Evolutionary conservation across 2,888 invertebrate species (phyloP).

Genomic region (Drosophila bunnanda): DNA sequence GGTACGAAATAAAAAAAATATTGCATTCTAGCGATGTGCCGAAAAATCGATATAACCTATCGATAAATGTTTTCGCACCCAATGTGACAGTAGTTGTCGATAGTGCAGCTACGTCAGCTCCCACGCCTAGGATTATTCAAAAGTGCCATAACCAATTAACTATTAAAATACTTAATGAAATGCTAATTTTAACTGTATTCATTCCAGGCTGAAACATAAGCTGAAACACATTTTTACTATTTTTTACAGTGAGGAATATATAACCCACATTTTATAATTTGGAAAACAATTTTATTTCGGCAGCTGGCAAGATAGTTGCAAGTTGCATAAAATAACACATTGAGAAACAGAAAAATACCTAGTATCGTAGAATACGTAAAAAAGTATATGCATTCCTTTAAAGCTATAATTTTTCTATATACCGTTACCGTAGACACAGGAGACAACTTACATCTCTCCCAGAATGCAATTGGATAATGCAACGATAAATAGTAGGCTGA

Average conservation of each 20-base stretch:
- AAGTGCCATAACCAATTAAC: background rate
- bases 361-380: too few species aligned
- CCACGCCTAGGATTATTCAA: background rate
- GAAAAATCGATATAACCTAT: conserved; percentile 1
- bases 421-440: background rate
- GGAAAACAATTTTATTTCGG: too few species aligned
- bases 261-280: background rate
- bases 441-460: background rate
- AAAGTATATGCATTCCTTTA: too few species aligned
- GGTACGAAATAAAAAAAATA: conserved; percentile 13
- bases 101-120: background rate
- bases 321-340: too few species aligned
- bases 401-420: too few species aligned
- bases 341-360: too few species aligned
- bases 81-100: background rate
- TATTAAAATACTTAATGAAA: background rate
- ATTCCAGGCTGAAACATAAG: background rate
- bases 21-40: conserved; percentile 11
- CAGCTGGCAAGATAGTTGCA: too few species aligned
- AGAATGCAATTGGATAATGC: background rate
- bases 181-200: background rate
- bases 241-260: background rate
- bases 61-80: background rate
- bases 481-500: background rate
- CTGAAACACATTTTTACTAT: background rate